These are phyloP conservation scores for Catharus fuscescens DNA, from an alignment of 2,113 vertebrate genomes.

Conservation along the genomic window DNA sequence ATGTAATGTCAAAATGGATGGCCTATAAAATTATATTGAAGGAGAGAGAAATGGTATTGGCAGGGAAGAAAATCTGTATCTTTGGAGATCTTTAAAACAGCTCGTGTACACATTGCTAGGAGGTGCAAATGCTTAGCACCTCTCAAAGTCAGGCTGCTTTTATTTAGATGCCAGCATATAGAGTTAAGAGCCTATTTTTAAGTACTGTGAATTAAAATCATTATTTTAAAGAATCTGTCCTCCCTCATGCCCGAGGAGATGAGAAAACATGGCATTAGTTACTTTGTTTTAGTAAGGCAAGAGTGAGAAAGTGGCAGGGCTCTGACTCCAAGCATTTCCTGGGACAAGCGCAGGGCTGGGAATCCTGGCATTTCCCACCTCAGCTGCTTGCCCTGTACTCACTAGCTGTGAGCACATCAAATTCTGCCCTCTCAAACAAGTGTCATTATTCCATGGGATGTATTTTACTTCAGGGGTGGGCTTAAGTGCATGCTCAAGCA, in stretches of 20 bases:
- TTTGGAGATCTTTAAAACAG: conserved; percentile 68
- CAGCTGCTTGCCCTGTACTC: neutral
- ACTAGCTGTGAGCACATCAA: neutral
- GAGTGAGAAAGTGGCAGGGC: neutral
- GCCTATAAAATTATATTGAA: conserved; percentile 50
- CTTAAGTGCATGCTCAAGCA: neutral
- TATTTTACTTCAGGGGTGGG: neutral
- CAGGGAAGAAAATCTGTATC: conserved; percentile 52
- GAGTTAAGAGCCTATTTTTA: conserved; percentile 66
- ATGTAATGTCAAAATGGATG: conserved; percentile 57
- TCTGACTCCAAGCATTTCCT: neutral
- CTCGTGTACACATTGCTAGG: conserved; percentile 61
- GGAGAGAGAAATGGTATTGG: conserved; percentile 47
- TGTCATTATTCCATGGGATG: neutral
- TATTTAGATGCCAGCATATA: conserved; percentile 64
- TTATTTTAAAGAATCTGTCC: conserved; percentile 65
- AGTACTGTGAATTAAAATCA: conserved; percentile 54
- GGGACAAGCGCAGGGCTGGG: neutral
- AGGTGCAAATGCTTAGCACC: conserved; percentile 68
- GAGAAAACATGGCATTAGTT: neutral
- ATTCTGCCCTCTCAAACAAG: neutral
- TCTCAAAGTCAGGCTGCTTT: conserved; percentile 70
- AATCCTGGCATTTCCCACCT: neutral
- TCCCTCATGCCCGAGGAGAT: conserved; percentile 10
- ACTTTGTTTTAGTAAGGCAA: neutral